Percentiles rank a stretch among this genome's conserved stretches.
Evolutionary conservation across 2,797 vertebrate genomes (phyloP).

Genomic region (Phrynocephalus guinanensis): DNA sequence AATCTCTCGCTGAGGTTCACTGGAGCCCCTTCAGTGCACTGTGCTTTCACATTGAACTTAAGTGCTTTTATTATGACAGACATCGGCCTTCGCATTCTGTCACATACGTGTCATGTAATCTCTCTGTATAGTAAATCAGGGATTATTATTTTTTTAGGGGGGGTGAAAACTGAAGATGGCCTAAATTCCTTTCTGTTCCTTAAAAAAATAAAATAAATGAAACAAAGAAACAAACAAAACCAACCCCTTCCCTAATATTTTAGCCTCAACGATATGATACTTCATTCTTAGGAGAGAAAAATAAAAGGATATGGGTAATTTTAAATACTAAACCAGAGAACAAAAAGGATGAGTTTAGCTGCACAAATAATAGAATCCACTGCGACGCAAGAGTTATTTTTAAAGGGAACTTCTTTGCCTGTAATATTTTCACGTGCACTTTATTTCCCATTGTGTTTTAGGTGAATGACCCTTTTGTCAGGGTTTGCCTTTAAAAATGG

Average conservation of each 20-base stretch:
- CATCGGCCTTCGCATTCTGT: conserved; percentile 64
- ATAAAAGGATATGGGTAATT: conserved; percentile 14
- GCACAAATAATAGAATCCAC: neutral
- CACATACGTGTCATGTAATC: conserved; percentile 38
- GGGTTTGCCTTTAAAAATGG: neutral
- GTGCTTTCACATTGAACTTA: conserved; percentile 48
- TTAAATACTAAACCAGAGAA: neutral
- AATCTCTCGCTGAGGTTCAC: conserved; percentile 64
- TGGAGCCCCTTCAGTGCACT: conserved; percentile 43
- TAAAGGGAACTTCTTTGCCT: neutral
- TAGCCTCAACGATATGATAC: conserved; percentile 14
- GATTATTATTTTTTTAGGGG: conserved; percentile 11
- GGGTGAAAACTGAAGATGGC: conserved; percentile 40
- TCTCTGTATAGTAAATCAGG: neutral
- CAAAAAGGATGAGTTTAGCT: neutral
- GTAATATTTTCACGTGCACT: neutral
- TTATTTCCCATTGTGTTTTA: neutral
- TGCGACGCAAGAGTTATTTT: conserved; percentile 2
- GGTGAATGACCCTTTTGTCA: neutral
- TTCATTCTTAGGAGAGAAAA: conserved; percentile 7
- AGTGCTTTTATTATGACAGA: conserved; percentile 62
- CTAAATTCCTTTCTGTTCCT: conserved; percentile 11
- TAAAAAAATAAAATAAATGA: neutral
- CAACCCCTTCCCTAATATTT: conserved; percentile 25
- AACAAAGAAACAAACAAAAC: no score